phyloP scores from a whole-genome alignment of 2,797 vertebrate species.

The Acridotheres tristis region DNA sequence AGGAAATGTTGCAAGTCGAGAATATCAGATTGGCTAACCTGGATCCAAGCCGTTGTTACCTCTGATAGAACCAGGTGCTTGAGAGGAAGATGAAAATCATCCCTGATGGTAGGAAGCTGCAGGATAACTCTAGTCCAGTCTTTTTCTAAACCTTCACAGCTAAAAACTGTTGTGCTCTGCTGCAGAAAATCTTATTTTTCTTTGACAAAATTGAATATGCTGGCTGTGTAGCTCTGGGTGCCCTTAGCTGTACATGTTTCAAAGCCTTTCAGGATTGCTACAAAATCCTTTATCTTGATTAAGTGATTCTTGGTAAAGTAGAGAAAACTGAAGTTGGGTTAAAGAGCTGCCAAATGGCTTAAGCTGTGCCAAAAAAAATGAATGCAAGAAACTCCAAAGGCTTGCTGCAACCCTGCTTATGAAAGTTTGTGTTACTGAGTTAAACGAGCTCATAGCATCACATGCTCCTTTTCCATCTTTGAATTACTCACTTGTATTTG shows the following conservation, averaged over 20 bases:
- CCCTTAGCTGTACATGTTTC: neutral
- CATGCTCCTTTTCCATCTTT: neutral
- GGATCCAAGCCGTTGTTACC: neutral
- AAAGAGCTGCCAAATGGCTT: neutral
- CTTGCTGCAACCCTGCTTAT: neutral
- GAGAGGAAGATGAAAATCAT: neutral
- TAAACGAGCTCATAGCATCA: neutral
- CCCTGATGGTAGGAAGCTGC: neutral
- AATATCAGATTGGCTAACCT: neutral
- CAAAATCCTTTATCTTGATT: neutral
- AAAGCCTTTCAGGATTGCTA: neutral
- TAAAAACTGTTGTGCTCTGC: neutral
- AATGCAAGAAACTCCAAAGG: neutral
- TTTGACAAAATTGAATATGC: neutral
- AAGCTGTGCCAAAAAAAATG: neutral
- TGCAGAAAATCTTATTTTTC: neutral
- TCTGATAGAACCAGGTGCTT: neutral
- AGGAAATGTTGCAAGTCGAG: neutral
- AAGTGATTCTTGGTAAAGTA: neutral
- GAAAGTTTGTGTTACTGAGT: neutral
- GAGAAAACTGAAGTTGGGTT: neutral
- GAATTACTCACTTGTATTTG: neutral
- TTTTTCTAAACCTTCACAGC: neutral
- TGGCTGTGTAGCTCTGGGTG: neutral
- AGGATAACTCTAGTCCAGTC: neutral